Evolutionary conservation across 2,113 vertebrate genomes (phyloP).

Genomic region (Antechinus flavipes): DNA sequence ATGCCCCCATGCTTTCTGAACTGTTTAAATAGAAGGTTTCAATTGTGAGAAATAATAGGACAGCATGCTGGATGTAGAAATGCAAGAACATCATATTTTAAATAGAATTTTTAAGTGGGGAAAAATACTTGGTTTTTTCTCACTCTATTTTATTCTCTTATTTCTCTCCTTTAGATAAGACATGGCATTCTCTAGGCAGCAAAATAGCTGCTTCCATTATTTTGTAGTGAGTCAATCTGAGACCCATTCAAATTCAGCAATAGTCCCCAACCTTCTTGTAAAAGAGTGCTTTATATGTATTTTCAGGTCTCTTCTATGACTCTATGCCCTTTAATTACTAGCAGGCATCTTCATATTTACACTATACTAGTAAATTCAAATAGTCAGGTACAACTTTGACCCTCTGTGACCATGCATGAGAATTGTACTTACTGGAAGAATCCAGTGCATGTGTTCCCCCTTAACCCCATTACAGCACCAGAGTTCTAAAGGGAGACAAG

Average conservation of each 20-base stretch:
- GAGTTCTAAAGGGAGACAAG: not conserved
- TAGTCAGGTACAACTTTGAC: not conserved
- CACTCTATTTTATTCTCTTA: constrained; percentile 21
- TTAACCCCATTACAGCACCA: not conserved
- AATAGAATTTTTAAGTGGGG: constrained; percentile 51
- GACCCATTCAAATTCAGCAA: constrained; percentile 38
- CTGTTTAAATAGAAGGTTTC: constrained; percentile 35
- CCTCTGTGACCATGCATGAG: not conserved
- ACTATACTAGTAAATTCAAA: not conserved
- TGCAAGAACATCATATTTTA: constrained; percentile 43
- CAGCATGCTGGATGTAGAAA: constrained; percentile 26
- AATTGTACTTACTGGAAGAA: not conserved
- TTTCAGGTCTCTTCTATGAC: constrained; percentile 4
- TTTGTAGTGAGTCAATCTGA: not conserved
- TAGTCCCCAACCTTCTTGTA: not conserved
- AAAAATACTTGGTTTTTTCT: constrained; percentile 39
- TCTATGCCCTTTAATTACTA: not conserved
- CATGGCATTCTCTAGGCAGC: constrained; percentile 37
- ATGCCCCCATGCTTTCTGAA: constrained; percentile 43
- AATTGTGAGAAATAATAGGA: not conserved
- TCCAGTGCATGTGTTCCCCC: not conserved
- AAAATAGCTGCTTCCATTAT: not conserved
- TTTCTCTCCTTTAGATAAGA: constrained; percentile 43
- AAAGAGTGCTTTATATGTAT: not conserved
- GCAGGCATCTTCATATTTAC: not conserved